These are phyloP conservation scores for Phaenicophaeus curvirostris DNA, from an alignment of 2,797 vertebrate genomes.

Conservation along the genomic window DNA sequence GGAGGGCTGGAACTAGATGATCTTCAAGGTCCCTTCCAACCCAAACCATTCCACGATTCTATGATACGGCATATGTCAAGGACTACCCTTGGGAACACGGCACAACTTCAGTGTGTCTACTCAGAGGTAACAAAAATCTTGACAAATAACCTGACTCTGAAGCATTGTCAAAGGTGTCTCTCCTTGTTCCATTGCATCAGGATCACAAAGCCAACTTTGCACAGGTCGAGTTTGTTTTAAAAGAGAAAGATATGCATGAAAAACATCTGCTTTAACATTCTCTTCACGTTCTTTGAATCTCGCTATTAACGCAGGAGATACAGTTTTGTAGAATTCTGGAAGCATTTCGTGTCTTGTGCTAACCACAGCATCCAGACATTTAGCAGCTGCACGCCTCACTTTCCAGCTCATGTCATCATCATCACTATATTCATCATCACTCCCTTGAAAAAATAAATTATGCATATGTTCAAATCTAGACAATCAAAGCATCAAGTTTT, in stretches of 20 bases:
- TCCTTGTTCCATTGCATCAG: conserved; percentile 98
- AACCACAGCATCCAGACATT: conserved; percentile 96
- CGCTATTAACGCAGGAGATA: conserved; percentile 94
- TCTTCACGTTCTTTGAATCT: conserved; percentile 99
- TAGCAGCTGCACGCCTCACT: conserved; percentile 95
- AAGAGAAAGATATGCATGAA: conserved; percentile 97
- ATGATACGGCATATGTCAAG: background rate
- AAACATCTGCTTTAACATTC: conserved; percentile 98
- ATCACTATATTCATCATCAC: conserved; percentile 98
- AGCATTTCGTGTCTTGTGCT: conserved; percentile 98
- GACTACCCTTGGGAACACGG: background rate
- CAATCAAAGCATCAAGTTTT: background rate
- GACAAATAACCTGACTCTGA: conserved; percentile 90
- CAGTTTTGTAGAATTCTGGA: conserved; percentile 96
- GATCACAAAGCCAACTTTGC: conserved; percentile 97
- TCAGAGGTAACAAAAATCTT: background rate
- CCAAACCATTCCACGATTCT: too few species aligned
- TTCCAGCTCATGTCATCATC: conserved; percentile 99
- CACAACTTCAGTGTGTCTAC: background rate
- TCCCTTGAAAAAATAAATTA: conserved; percentile 78
- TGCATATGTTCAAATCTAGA: conserved; percentile 34
- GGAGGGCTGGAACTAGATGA: too few species aligned
- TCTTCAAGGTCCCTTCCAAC: too few species aligned
- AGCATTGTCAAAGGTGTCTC: conserved; percentile 98
- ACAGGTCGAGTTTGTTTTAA: conserved; percentile 97